Base-by-base conservation (phyloP, 2,888 invertebrate genomes). In the Gastrophysa polygoni region DNA sequence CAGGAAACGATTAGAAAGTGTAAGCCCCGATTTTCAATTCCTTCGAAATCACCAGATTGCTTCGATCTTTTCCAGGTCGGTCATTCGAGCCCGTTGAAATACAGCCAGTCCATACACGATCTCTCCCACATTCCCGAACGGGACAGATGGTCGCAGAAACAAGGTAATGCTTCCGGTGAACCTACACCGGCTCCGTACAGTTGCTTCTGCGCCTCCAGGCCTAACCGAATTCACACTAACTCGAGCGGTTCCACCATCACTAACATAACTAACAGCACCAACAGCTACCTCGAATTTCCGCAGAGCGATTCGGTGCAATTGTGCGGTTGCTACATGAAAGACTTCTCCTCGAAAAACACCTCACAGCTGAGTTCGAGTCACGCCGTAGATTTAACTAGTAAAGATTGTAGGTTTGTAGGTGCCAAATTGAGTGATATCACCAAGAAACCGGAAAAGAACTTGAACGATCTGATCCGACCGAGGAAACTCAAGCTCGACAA, bases 71-170 rank as follows among this genome's bases (percentile, higher is more conserved):
- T 74, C 59, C 76, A 91, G 91, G 90, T 91, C 72, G 91, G 91
- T 61, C 89, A 89, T 80, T 86, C 90, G 65, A 91, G 92, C 43
- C 91, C 88, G 66, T 82, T 95, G 63, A 92, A 92, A 77, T 88
- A 91, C 72, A 94, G 93, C 78, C 93, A 94, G 79, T 94, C 93
- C 63, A 93, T 93, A 64, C 91, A 91, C 68, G 95, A 95, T 78
- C 84, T 95, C 21, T 93, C 92, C 69, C 89, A 91, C 77, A 87
- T 86, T 59, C 85, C 86, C 7, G 86, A 86, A 73, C 83, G 82
- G 66, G 83, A 84, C 68, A 78, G 80, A 69, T 75, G 80, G 76
- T 71, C 71, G 24, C 70, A 69, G 62, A 71, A 70, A 66, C 72
- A 68, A 73, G 71, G 73, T 73, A 73, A 71, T 63, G 52, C 28